phyloP scores from a whole-genome alignment of 2,888 invertebrate species.

The Microdon myrmicae region DNA sequence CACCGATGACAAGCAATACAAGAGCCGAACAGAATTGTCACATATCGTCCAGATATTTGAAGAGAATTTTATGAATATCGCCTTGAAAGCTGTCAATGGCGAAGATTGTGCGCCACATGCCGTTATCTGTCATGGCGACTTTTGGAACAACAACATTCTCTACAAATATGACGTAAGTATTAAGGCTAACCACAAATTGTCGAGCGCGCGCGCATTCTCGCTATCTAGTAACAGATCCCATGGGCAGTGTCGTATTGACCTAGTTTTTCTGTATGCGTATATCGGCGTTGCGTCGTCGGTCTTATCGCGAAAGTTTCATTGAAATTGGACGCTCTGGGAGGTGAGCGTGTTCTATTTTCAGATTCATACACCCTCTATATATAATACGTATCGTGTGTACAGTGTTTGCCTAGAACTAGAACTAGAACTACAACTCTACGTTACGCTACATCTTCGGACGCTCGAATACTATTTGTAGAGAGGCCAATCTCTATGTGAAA shows the following conservation, averaged over 20 bases:
- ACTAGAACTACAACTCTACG: too few species aligned
- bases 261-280: constrained; percentile 18
- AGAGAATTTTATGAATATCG: constrained; percentile 54
- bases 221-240: too few species aligned
- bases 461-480: too few species aligned
- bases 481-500: too few species aligned
- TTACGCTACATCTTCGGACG: too few species aligned
- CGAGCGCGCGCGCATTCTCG: neutral
- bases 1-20: constrained; percentile 44
- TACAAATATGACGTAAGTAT: constrained; percentile 60
- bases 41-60: constrained; percentile 54
- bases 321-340: constrained; percentile 7
- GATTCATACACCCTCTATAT: too few species aligned
- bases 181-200: neutral
- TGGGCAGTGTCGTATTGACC: constrained; percentile 24
- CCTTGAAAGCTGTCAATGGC: constrained; percentile 56
- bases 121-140: constrained; percentile 63
- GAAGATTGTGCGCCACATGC: constrained; percentile 56
- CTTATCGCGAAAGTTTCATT: constrained; percentile 23
- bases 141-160: constrained; percentile 63
- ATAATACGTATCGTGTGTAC: too few species aligned
- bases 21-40: constrained; percentile 17
- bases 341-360: neutral
- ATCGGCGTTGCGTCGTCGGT: constrained; percentile 5
- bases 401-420: too few species aligned